phyloP scores from a whole-genome alignment of 2,797 vertebrate genomes.

The Lindbergichthys nudifrons region DNA sequence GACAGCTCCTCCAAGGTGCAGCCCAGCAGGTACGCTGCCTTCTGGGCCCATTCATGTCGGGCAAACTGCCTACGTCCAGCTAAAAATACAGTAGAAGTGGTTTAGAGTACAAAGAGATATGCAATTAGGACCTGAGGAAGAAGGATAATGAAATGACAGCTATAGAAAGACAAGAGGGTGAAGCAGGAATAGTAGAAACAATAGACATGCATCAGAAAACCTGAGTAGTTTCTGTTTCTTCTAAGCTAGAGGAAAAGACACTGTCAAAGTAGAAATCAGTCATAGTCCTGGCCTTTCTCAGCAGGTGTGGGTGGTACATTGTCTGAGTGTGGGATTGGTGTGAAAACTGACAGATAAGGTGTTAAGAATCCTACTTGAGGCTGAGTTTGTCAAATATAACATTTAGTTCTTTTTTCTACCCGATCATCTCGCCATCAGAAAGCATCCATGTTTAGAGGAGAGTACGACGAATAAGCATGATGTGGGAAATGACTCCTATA shows the following conservation, averaged over 20 bases:
- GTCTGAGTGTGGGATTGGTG: not conserved
- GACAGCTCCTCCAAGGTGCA: constrained; percentile 96
- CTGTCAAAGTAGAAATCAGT: constrained; percentile 4
- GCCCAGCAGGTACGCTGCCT: constrained; percentile 95
- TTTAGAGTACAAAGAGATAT: not conserved
- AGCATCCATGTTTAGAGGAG: not conserved
- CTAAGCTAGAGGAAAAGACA: constrained; percentile 5
- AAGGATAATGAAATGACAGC: constrained; percentile 6
- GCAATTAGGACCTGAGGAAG: not conserved
- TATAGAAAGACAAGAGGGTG: not conserved
- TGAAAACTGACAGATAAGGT: constrained; percentile 16
- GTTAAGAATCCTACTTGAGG: constrained; percentile 2
- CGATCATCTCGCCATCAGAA: not conserved
- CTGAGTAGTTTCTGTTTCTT: not conserved
- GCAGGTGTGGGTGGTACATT: not conserved
- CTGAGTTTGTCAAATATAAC: not conserved
- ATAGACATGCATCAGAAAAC: not conserved
- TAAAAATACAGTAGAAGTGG: constrained; percentile 53
- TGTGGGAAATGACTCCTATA: not conserved
- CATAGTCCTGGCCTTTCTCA: constrained; percentile 4
- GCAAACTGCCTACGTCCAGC: constrained; percentile 96
- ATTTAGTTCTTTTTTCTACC: not conserved
- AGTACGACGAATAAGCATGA: too few relatives aligned
- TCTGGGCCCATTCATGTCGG: constrained; percentile 97
- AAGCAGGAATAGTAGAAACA: not conserved